A percentile compares a stretch with the other conserved stretches of the same genome.
Evolutionary conservation across 53 echinoderm and acorn worm species (phyloP).

Genomic region (Paracentrotus lividus): DNA sequence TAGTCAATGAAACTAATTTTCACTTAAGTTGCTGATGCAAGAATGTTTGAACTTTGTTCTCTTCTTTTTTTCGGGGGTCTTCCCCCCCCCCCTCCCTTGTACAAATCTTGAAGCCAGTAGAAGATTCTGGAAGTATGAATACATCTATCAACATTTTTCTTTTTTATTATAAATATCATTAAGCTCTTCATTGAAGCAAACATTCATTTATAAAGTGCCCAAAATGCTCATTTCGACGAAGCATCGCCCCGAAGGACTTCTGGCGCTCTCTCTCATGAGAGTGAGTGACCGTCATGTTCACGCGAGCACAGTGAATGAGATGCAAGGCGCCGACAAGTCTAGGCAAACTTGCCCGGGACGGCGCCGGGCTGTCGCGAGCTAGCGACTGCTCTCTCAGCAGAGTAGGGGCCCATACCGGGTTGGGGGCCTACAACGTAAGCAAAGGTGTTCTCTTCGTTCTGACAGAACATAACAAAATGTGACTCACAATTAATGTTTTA

Average conservation of each 20-base stretch:
- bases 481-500: conserved; percentile 19
- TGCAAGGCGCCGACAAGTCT: conserved; percentile 61
- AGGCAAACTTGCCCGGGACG: conserved; percentile 18
- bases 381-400: conserved; percentile 43
- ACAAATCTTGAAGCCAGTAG: too few relatives aligned
- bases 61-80: too few relatives aligned
- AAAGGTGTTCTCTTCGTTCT: conserved; percentile 6
- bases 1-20: too few relatives aligned
- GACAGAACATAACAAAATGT: background rate
- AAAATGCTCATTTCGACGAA: background rate
- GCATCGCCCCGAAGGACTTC: conserved; percentile 28
- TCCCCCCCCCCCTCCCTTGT: too few relatives aligned
- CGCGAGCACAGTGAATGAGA: conserved; percentile 46
- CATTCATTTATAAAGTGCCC: too few relatives aligned
- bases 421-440: background rate
- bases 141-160: too few relatives aligned
- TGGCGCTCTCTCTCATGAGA: conserved; percentile 1
- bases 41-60: too few relatives aligned
- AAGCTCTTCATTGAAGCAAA: too few relatives aligned
- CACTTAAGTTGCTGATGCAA: too few relatives aligned
- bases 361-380: conserved; percentile 54
- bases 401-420: conserved; percentile 7
- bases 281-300: conserved; percentile 60
- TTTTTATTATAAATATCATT: too few relatives aligned
- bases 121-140: too few relatives aligned